A percentile compares a stretch with the other conserved stretches of the same genome.
Conservation (phyloP, 2,888 invertebrate species). For the Tipula vernalis region DNA sequence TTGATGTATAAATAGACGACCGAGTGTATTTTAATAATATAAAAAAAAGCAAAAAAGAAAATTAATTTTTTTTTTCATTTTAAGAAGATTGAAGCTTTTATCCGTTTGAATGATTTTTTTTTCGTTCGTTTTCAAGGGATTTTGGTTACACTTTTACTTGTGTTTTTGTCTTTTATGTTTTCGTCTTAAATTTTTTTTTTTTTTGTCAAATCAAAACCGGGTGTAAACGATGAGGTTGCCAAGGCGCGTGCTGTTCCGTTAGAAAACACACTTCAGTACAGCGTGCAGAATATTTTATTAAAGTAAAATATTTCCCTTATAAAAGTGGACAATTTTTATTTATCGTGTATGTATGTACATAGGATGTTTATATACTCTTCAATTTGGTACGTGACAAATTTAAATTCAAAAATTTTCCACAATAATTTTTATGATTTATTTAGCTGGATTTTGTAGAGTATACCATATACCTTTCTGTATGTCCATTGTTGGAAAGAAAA, state of each 20-base stretch:
- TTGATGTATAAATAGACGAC: background rate
- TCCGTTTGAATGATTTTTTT: background rate
- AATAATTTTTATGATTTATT: background rate
- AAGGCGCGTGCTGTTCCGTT: background rate
- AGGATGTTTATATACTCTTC: background rate
- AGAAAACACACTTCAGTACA: background rate
- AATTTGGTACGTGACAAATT: background rate
- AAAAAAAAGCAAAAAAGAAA: background rate
- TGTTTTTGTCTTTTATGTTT: background rate
- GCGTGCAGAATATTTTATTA: background rate
- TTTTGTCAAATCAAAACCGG: background rate
- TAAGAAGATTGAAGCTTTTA: slow-evolving; percentile 4
- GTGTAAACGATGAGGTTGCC: background rate
- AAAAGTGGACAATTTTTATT: background rate
- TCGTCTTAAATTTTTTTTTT: background rate
- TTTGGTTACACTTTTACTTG: background rate
- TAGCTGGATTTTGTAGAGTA: background rate
- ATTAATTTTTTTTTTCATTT: background rate
- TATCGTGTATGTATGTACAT: background rate
- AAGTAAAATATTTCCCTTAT: too few relatives aligned
- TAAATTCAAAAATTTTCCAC: background rate
- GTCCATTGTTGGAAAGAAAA: background rate
- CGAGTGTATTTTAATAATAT: background rate
- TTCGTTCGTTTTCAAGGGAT: background rate
- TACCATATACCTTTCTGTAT: background rate